Conservation (phyloP, 2,888 invertebrate species). For the Trichogramma evanescens region DNA sequence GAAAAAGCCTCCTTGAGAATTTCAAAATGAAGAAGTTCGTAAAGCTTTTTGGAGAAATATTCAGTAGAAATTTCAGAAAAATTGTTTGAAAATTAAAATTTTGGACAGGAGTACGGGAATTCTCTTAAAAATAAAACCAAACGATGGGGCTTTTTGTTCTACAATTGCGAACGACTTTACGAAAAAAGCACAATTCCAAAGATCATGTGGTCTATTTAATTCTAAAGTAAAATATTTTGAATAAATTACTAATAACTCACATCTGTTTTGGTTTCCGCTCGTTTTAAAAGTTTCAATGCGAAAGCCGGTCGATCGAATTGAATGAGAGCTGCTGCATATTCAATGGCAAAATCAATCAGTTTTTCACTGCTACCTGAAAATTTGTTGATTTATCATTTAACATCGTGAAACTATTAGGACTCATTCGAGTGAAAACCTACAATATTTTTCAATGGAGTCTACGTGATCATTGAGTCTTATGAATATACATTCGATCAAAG, state of each 20-base stretch:
- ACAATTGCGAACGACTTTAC: no score
- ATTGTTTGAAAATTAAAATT: no score
- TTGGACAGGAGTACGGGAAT: no score
- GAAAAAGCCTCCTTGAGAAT: no score
- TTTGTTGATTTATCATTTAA: background rate
- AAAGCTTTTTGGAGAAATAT: no score
- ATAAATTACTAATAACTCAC: conserved; percentile 4
- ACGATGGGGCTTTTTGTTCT: no score
- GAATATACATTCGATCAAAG: conserved; percentile 24
- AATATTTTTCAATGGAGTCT: conserved; percentile 16
- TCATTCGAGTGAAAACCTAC: no score
- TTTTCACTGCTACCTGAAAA: conserved; percentile 25
- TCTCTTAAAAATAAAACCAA: no score
- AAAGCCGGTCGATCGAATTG: conserved; percentile 34
- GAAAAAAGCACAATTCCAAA: no score
- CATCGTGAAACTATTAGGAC: background rate
- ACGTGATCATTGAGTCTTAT: conserved; percentile 26
- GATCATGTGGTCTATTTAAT: no score
- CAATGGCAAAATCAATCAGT: conserved; percentile 36
- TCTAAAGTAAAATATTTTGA: background rate
- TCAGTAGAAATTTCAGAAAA: no score
- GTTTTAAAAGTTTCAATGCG: conserved; percentile 34
- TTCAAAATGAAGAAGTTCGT: no score
- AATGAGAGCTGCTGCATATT: conserved; percentile 39
- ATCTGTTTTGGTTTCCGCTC: conserved; percentile 27